These are phyloP conservation scores for Crambe crambe DNA, from an alignment of 37 sponge, comb jelly and placozoan genomes.

Conservation along the genomic window DNA sequence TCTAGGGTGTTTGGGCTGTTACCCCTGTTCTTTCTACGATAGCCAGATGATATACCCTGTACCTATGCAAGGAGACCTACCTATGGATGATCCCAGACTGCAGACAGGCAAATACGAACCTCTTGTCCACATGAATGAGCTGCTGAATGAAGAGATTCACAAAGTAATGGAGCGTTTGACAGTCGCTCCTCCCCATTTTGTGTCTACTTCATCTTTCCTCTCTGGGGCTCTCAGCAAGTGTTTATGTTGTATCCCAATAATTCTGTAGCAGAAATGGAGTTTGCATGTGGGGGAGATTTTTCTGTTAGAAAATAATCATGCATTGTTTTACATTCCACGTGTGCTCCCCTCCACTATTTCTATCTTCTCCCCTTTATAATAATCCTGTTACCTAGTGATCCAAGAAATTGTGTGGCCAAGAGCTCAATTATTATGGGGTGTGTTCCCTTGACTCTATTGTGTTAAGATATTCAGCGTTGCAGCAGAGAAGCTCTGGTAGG, in stretches of 20 bases:
- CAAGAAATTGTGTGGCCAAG: too few species aligned
- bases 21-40: background rate
- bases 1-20: background rate
- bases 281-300: too few species aligned
- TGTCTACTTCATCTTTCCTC: slow-evolving; percentile 34
- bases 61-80: background rate
- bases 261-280: background rate
- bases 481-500: slow-evolving; percentile 51
- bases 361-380: too few species aligned
- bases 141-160: slow-evolving; percentile 36
- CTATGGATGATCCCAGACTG: slow-evolving; percentile 3
- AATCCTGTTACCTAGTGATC: too few species aligned
- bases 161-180: slow-evolving; percentile 6
- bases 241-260: slow-evolving; percentile 67
- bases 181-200: background rate
- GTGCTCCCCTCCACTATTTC: too few species aligned
- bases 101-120: slow-evolving; percentile 65
- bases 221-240: slow-evolving; percentile 63
- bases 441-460: slow-evolving; percentile 12
- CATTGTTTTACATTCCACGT: background rate
- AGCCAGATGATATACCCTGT: slow-evolving; percentile 55
- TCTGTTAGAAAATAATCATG: background rate
- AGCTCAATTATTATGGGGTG: too few species aligned
- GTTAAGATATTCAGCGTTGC: slow-evolving; percentile 65
- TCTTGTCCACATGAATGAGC: slow-evolving; percentile 52